Percentiles rank a stretch among this genome's conserved stretches.
phyloP scores from a whole-genome alignment of 2,113 vertebrate genomes.

The Camelus bactrianus region DNA sequence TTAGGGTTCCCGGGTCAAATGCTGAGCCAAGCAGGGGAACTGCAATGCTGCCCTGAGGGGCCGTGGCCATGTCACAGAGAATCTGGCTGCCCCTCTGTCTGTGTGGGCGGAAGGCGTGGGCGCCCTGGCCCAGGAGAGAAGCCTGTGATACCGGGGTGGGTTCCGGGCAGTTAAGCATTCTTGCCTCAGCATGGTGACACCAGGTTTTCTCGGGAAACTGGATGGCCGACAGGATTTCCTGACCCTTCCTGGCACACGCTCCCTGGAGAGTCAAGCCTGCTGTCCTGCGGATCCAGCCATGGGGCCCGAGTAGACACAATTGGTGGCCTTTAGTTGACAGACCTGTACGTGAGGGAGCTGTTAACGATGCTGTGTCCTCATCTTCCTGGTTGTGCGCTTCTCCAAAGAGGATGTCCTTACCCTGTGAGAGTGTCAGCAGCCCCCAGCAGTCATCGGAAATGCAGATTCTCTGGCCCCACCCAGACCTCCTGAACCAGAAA shows the following conservation, averaged over 20 bases:
- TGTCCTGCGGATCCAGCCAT: background rate
- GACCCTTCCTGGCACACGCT: fast-evolving
- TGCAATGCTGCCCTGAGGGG: no score
- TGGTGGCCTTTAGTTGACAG: background rate
- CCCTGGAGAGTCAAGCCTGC: background rate
- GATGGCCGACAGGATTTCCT: background rate
- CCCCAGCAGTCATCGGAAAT: no score
- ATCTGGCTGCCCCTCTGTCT: fast-evolving
- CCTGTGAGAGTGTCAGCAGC: background rate
- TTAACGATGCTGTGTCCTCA: background rate
- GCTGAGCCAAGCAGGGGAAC: no score
- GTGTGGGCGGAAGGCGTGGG: background rate
- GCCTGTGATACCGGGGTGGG: background rate
- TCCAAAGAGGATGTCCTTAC: background rate
- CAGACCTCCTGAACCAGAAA: background rate
- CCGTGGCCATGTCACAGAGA: background rate
- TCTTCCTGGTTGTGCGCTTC: background rate
- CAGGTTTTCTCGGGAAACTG: background rate
- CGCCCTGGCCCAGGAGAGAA: background rate
- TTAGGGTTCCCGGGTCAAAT: background rate
- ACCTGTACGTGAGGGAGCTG: background rate
- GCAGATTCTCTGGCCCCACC: background rate
- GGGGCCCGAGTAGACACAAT: background rate
- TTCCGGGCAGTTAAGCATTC: no score
- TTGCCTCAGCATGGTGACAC: background rate